Base-by-base conservation (phyloP, 2,113 vertebrate species). In the Australoheros scitulus region DNA sequence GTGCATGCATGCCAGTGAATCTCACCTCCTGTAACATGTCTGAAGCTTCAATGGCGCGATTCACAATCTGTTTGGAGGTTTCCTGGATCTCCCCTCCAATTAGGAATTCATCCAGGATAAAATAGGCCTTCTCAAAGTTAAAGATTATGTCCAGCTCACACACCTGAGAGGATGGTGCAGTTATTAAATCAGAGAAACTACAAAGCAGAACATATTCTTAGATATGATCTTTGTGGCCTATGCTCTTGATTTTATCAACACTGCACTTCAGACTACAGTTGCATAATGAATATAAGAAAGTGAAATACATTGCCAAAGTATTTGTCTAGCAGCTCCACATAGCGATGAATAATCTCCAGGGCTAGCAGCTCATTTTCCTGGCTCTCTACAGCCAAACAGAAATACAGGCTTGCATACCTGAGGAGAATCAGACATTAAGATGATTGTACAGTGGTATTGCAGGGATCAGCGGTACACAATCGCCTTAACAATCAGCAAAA, bases 51-150 rank as follows among this genome's bases (percentile, higher is more conserved):
- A 98, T 97, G 88, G 95, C 96, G 94, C 97, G 97, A 65, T 97
- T 96, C 52, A 96, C 96, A 43, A 88, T 95, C 94, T 94, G 96
- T 94, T 99, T 99, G 17, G 98, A 99, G 29, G 98, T 99, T 93
- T 99, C 98, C 88, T 99, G 98, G 82, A 99, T 88, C 94, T 99
- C 98, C 68, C 98, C 98, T 52, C 97, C 97, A 74, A 99, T 97
- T 75, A 99, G 96, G 94, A 99, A 99, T 90, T 99, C 98, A 74
- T 99, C 98, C 87, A 99, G 95, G 92, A 99, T 99, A 91, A 99
- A 99, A 94, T 99, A 99, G 22, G 98, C 98, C 94, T 99, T 99
- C 93, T 99, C 98, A 94, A 99, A 99, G 93, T 99, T 99, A 91
- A 99, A 99, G 92, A 99, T 99, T 77, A 99, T 98, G 94, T 99